These are phyloP conservation scores for Pomatostomus ruficeps DNA, from an alignment of 2,113 vertebrate species.

Conservation along the genomic window DNA sequence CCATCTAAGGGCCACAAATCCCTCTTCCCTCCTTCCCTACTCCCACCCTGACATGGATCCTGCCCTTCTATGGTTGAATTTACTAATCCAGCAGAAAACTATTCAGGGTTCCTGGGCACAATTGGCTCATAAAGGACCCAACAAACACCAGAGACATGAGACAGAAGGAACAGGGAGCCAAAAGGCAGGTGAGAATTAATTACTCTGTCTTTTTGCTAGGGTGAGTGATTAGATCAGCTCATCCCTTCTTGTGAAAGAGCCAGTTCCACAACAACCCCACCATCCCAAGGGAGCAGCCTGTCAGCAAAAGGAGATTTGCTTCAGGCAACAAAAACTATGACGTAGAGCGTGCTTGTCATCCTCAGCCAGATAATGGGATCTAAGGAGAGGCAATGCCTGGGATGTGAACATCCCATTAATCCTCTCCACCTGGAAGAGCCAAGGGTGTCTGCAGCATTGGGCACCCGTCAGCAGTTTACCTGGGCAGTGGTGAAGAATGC, in stretches of 20 bases:
- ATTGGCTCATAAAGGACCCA: background rate
- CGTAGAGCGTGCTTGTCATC: background rate
- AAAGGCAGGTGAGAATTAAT: background rate
- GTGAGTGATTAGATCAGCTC: background rate
- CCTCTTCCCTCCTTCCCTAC: background rate
- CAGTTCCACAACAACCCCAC: background rate
- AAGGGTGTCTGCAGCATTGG: rapidly evolving
- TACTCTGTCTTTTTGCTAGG: background rate
- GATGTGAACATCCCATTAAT: background rate
- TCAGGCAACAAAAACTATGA: background rate
- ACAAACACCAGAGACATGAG: background rate
- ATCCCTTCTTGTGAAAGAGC: background rate
- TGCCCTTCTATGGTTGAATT: background rate
- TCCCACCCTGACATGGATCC: rapidly evolving
- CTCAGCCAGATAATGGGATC: background rate
- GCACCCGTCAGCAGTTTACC: conserved; percentile 39
- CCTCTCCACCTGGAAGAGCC: background rate
- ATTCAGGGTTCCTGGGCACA: background rate
- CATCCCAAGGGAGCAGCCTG: background rate
- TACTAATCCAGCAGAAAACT: background rate
- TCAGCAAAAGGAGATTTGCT: background rate
- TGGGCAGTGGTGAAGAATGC: conserved; percentile 65
- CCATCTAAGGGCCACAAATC: background rate
- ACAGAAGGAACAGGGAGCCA: background rate
- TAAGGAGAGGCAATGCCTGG: background rate